phyloP scores from a whole-genome alignment of 2,113 vertebrate species.

The Charadrius vociferus region DNA sequence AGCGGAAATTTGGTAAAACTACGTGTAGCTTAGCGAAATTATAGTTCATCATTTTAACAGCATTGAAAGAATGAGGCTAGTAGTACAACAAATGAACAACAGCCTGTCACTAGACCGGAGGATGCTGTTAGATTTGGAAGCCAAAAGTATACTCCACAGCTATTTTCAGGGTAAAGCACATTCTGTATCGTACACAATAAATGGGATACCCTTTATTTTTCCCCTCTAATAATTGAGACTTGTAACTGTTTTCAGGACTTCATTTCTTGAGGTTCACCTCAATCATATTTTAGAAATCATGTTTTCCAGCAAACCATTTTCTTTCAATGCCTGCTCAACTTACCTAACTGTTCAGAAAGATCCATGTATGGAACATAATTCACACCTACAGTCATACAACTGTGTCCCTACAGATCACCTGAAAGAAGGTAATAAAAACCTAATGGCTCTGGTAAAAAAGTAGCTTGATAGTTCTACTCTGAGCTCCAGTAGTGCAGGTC shows the following conservation, averaged over 20 bases:
- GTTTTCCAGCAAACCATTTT: background rate
- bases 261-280: background rate
- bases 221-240: background rate
- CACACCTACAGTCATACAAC: background rate
- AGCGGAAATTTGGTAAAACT: background rate
- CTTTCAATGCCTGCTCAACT: background rate
- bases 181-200: background rate
- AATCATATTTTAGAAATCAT: background rate
- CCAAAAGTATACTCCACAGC: background rate
- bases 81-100: background rate
- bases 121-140: background rate
- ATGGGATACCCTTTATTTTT: background rate
- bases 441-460: background rate
- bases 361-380: background rate
- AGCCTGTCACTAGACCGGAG: background rate
- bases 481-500: background rate
- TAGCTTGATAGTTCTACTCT: background rate
- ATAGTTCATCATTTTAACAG: background rate
- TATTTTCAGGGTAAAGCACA: background rate
- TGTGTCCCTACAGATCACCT: background rate
- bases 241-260: background rate
- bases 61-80: background rate
- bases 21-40: background rate
- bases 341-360: background rate
- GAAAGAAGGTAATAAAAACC: background rate